A percentile compares a stretch with the other conserved stretches of the same genome.
phyloP scores from a whole-genome alignment of 2,888 invertebrate species.

The Tribolium freemani region DNA sequence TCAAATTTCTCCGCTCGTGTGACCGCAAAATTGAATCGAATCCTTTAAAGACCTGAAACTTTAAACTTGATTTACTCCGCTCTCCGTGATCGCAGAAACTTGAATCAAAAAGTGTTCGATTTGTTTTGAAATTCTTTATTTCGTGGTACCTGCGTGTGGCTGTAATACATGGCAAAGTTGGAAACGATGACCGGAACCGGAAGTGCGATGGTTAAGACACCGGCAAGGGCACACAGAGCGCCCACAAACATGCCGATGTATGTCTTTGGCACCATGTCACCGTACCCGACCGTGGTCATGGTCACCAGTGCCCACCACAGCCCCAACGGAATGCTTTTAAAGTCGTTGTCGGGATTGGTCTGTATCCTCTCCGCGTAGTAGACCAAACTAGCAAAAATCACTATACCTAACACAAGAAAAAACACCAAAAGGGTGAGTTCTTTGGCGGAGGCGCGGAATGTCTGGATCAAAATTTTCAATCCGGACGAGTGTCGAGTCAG shows the following conservation, averaged over 20 bases:
- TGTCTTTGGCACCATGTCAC: conserved; percentile 98
- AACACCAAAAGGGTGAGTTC: conserved; percentile 96
- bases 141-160: conserved; percentile 78
- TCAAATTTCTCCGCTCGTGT: background rate
- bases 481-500: conserved; percentile 97
- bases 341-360: conserved; percentile 95
- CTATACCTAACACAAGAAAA: conserved; percentile 97
- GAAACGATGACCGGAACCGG: conserved; percentile 99
- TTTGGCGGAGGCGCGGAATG: conserved; percentile 96
- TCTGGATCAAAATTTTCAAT: conserved; percentile 97
- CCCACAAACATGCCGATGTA: conserved; percentile 99
- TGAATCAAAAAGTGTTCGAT: background rate
- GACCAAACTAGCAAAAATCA: conserved; percentile 97
- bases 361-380: conserved; percentile 96
- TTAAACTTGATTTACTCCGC: background rate
- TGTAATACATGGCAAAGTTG: conserved; percentile 98
- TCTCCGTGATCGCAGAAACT: background rate
- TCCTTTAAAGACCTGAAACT: background rate
- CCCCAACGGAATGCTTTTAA: conserved; percentile 97
- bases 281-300: conserved; percentile 99
- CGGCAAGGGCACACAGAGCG: conserved; percentile 96
- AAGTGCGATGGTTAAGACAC: conserved; percentile 98
- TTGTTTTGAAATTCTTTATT: background rate
- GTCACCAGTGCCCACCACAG: conserved; percentile 99
- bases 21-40: background rate